phyloP scores from a whole-genome alignment of 2,888 invertebrate genomes.

The Agrochola lota region DNA sequence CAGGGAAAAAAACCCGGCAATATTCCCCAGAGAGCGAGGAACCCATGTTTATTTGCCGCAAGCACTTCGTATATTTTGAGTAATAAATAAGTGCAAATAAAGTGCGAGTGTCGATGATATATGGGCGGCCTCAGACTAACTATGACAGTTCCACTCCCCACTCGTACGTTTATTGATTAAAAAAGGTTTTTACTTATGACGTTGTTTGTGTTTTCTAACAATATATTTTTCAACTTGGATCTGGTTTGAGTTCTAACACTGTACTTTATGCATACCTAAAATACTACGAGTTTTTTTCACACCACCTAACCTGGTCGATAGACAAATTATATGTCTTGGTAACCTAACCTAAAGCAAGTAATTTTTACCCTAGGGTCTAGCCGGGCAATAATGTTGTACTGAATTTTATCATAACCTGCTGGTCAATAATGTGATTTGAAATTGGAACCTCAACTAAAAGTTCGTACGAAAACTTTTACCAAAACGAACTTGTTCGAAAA shows the following conservation, averaged over 20 bases:
- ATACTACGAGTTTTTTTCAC: too few species aligned
- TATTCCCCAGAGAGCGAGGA: conserved; percentile 3
- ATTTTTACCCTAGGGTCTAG: too few species aligned
- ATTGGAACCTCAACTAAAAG: too few species aligned
- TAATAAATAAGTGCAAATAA: conserved; percentile 41
- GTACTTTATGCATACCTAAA: background rate
- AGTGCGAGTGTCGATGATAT: conserved; percentile 26
- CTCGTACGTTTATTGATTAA: conserved; percentile 22
- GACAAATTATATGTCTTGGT: too few species aligned
- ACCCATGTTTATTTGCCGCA: conserved; percentile 13
- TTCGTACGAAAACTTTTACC: too few species aligned
- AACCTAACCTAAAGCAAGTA: too few species aligned
- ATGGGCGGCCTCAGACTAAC: conserved; percentile 18
- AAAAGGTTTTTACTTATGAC: conserved; percentile 19
- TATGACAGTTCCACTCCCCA: conserved; percentile 14
- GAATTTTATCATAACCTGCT: too few species aligned
- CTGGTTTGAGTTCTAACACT: background rate
- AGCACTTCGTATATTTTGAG: conserved; percentile 28
- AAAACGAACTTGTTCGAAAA: too few species aligned
- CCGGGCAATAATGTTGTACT: too few species aligned
- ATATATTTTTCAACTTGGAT: too few species aligned
- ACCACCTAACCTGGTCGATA: too few species aligned
- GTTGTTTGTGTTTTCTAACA: conserved; percentile 20
- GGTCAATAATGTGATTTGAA: too few species aligned
- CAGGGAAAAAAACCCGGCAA: background rate